Evolutionary conservation across 2,888 invertebrate genomes (phyloP).

Genomic region (Morpho helenor): DNA sequence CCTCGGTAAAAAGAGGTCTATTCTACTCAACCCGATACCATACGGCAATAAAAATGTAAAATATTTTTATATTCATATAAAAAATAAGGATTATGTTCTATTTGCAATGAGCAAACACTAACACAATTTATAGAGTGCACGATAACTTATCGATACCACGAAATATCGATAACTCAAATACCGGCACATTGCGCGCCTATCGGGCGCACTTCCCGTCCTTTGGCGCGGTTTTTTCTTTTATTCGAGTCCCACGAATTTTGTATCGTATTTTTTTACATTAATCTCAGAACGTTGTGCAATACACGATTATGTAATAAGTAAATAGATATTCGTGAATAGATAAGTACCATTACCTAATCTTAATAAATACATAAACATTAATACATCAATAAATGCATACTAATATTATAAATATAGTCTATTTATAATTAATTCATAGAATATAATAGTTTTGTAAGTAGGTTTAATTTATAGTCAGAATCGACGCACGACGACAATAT

Average conservation of each 20-base stretch:
- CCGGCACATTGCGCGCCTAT: constrained; percentile 10
- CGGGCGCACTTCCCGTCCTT: constrained; percentile 18
- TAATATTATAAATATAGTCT: too few relatives aligned
- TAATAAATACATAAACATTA: neutral
- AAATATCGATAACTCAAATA: constrained; percentile 14
- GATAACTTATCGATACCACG: constrained; percentile 1
- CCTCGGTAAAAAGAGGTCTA: too few relatives aligned
- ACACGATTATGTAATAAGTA: neutral
- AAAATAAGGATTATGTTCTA: too few relatives aligned
- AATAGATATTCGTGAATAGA: neutral
- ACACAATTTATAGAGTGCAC: neutral
- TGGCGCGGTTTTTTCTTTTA: constrained; percentile 16
- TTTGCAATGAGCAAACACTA: too few relatives aligned
- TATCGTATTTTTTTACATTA: constrained; percentile 15
- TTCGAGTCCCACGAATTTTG: constrained; percentile 21
- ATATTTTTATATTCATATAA: neutral
- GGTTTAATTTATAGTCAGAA: too few relatives aligned
- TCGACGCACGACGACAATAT: too few relatives aligned
- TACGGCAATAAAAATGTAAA: too few relatives aligned
- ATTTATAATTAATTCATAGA: too few relatives aligned
- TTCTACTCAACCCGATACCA: too few relatives aligned
- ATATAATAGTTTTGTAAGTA: too few relatives aligned
- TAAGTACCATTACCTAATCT: neutral
- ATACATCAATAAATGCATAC: too few relatives aligned
- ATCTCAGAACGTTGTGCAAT: neutral